phyloP scores from a whole-genome alignment of 1,140 invertebrate genomes.

The Pectinophora gossypiella region DNA sequence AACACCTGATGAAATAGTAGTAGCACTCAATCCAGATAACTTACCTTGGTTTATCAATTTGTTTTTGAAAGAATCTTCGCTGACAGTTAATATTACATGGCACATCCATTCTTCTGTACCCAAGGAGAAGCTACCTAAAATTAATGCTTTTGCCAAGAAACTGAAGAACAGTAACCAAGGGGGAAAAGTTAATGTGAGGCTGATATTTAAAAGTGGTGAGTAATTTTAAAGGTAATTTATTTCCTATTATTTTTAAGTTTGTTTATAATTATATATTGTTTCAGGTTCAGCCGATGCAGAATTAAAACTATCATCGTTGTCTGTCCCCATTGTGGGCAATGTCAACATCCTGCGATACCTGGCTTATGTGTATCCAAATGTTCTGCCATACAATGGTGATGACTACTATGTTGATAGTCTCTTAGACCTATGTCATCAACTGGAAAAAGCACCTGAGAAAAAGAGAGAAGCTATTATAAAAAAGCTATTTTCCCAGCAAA shows the following conservation, averaged over 20 bases:
- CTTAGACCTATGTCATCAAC: conserved; percentile 78
- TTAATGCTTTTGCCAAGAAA: conserved; percentile 45
- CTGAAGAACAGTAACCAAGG: conserved; percentile 17
- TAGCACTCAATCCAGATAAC: conserved; percentile 80
- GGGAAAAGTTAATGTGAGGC: conserved; percentile 74
- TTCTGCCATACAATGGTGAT: conserved; percentile 57
- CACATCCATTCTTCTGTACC: conserved; percentile 81
- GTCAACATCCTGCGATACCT: conserved; percentile 76
- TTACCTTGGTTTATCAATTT: conserved; percentile 81
- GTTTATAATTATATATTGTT: conserved; percentile 13
- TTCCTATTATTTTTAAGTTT: neutral
- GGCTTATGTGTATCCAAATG: conserved; percentile 47
- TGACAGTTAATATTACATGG: conserved; percentile 70
- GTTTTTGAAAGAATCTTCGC: conserved; percentile 73
- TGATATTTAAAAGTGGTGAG: conserved; percentile 89
- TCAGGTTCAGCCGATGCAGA: conserved; percentile 74
- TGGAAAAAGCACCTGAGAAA: conserved; percentile 60
- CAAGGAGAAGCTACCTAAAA: conserved; percentile 44
- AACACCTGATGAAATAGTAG: conserved; percentile 78
- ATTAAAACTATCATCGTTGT: conserved; percentile 66
- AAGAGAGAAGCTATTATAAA: conserved; percentile 41
- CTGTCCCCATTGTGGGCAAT: conserved; percentile 67
- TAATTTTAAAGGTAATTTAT: conserved; percentile 7
- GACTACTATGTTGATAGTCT: conserved; percentile 67
- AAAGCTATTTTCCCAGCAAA: conserved; percentile 40